Evolutionary conservation across 2,888 invertebrate genomes (phyloP).

Genomic region (Acleris laterana): DNA sequence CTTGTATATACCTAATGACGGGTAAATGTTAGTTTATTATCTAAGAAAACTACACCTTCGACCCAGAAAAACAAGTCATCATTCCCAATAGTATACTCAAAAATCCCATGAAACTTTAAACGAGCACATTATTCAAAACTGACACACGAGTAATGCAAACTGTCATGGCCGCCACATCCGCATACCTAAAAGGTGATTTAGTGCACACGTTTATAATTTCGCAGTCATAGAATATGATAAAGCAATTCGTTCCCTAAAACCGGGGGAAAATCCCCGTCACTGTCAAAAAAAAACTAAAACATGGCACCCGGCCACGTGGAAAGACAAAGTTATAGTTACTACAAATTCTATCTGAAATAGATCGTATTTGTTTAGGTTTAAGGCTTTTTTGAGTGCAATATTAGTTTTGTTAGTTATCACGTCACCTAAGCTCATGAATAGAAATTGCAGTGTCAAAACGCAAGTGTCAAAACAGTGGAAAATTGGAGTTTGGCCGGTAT

Average conservation of each 20-base stretch:
- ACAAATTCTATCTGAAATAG: not conserved
- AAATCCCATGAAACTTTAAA: not conserved
- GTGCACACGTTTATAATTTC: constrained; percentile 20
- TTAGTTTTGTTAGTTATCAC: constrained; percentile 24
- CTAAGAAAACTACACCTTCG: too few species aligned
- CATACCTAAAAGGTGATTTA: constrained; percentile 23
- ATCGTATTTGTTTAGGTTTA: not conserved
- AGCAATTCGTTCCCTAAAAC: constrained; percentile 32
- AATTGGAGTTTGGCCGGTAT: constrained; percentile 28
- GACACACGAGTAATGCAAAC: constrained; percentile 22
- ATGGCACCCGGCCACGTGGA: constrained; percentile 24
- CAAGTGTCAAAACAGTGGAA: constrained; percentile 37
- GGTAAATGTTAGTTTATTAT: too few species aligned
- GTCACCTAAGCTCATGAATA: constrained; percentile 37
- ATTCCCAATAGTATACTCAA: not conserved
- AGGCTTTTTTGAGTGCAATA: not conserved
- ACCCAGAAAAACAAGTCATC: not conserved
- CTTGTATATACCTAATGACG: too few species aligned
- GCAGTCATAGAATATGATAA: constrained; percentile 37
- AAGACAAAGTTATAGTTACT: not conserved
- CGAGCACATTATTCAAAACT: constrained; percentile 6
- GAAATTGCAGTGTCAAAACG: constrained; percentile 38
- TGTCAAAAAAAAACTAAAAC: constrained; percentile 33
- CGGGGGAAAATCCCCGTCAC: constrained; percentile 29
- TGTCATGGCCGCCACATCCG: not conserved